These are phyloP conservation scores for Cyrtodaria siliqua DNA, from an alignment of 2,888 invertebrate species.

Conservation along the genomic window DNA sequence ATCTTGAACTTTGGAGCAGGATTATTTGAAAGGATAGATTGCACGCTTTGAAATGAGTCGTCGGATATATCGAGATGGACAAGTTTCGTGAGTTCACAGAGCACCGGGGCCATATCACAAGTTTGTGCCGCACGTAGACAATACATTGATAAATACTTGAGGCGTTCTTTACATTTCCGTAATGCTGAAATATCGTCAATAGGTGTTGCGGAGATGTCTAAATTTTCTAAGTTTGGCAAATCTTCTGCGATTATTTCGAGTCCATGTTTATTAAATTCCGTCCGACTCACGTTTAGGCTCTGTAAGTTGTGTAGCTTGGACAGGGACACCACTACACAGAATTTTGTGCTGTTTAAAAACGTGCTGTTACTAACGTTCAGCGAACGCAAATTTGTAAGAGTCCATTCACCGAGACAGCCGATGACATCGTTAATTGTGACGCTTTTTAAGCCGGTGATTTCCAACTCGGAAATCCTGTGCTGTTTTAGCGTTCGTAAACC, in stretches of 20 bases:
- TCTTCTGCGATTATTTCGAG: conserved; percentile 90
- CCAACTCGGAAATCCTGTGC: conserved; percentile 89
- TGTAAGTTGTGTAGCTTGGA: conserved; percentile 89
- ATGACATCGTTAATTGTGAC: conserved; percentile 89
- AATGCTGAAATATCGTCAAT: conserved; percentile 89
- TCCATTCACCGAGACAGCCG: conserved; percentile 90
- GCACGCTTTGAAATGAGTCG: conserved; percentile 86
- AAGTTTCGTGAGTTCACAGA: conserved; percentile 87
- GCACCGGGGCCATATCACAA: conserved; percentile 86
- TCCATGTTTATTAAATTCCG: conserved; percentile 90
- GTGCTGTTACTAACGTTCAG: conserved; percentile 89
- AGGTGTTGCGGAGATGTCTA: conserved; percentile 90
- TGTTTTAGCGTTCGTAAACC: conserved; percentile 89
- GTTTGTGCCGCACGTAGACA: conserved; percentile 86
- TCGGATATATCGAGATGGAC: conserved; percentile 88
- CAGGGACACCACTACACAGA: conserved; percentile 88
- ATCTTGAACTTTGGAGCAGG: conserved; percentile 82
- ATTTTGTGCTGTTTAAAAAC: conserved; percentile 89
- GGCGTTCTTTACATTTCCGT: conserved; percentile 87
- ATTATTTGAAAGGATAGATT: conserved; percentile 87
- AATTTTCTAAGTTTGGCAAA: conserved; percentile 88
- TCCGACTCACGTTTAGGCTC: conserved; percentile 89
- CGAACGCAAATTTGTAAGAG: conserved; percentile 88
- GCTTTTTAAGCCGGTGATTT: conserved; percentile 88
- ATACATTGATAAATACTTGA: conserved; percentile 89